These are phyloP conservation scores for Rhaphigaster nebulosa DNA, from an alignment of 2,888 invertebrate species.

Conservation along the genomic window DNA sequence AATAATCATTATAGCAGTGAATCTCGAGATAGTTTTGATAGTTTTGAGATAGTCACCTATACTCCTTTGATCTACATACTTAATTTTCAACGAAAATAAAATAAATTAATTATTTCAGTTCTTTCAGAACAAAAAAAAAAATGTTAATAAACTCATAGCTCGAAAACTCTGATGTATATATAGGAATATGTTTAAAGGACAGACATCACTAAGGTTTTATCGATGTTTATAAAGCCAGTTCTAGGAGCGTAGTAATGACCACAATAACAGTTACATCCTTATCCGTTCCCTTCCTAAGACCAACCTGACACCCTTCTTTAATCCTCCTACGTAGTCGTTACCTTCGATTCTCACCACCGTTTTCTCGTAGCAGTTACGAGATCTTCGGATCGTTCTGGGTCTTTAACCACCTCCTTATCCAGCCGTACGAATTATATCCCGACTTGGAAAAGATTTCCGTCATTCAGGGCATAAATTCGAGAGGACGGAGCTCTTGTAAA, in stretches of 20 bases:
- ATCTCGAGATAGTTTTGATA: too few species aligned
- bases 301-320: not conserved
- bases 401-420: conserved; percentile 13
- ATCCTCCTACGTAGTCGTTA: conserved; percentile 17
- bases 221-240: not conserved
- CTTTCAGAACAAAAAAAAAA: too few species aligned
- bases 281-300: not conserved
- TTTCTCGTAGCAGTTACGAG: conserved; percentile 5
- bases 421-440: not conserved
- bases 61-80: too few species aligned
- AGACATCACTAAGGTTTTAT: not conserved
- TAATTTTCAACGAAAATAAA: too few species aligned
- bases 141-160: too few species aligned
- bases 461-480: not conserved
- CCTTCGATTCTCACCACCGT: conserved; percentile 20
- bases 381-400: not conserved
- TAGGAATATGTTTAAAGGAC: too few species aligned
- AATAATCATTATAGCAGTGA: too few species aligned
- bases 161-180: too few species aligned
- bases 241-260: not conserved
- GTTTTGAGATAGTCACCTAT: too few species aligned
- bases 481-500: conserved; percentile 16
- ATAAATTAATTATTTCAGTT: too few species aligned
- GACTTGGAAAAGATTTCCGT: conserved; percentile 37
- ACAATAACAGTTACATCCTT: not conserved